Conservation (phyloP, 1,140 invertebrate genomes). For the Meloidogyne exigua region DNA sequence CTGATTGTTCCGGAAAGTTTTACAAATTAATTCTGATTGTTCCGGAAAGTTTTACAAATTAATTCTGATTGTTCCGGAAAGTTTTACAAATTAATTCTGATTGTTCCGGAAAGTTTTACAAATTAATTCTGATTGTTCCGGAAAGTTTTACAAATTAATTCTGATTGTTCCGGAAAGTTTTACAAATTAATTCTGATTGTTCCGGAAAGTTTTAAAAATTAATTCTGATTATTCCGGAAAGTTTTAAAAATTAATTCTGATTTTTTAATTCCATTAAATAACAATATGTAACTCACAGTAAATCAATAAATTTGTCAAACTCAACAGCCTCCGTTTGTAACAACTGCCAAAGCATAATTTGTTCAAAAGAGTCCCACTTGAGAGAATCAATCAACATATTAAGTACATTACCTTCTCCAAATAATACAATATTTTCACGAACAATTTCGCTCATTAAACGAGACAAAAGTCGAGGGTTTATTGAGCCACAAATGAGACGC, state of each 20-base stretch:
- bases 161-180: no score
- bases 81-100: no score
- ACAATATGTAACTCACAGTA: slow-evolving; percentile 9
- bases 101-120: no score
- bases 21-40: no score
- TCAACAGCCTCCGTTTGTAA: slow-evolving; percentile 21
- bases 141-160: no score
- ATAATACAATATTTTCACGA: slow-evolving; percentile 36
- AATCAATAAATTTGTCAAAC: slow-evolving; percentile 17
- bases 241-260: not conserved
- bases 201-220: not conserved
- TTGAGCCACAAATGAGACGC: slow-evolving; percentile 28
- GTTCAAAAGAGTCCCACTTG: slow-evolving; percentile 40
- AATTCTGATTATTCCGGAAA: not conserved
- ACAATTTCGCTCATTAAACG: slow-evolving; percentile 33
- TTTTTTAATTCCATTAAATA: not conserved
- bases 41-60: no score
- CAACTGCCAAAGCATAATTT: slow-evolving; percentile 42
- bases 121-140: no score
- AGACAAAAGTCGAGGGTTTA: slow-evolving; percentile 29
- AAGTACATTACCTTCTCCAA: slow-evolving; percentile 18
- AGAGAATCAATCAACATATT: slow-evolving; percentile 19
- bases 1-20: no score
- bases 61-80: no score
- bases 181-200: no score